Conservation (phyloP, 2,113 vertebrate genomes). For the Ceyx melanurus region DNA sequence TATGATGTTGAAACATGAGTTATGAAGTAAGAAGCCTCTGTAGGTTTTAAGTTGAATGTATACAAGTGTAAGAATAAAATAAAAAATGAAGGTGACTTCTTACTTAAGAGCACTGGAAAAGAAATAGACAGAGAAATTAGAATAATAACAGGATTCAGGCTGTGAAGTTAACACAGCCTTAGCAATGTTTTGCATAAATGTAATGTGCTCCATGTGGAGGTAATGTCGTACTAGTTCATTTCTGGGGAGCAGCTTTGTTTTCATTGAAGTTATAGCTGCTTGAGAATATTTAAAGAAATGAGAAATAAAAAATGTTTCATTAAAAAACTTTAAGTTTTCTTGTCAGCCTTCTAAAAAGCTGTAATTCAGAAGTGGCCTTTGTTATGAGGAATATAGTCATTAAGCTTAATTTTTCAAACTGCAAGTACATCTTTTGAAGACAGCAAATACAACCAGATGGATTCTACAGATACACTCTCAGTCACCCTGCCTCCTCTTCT, state of each 20-base stretch:
- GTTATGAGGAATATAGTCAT: neutral
- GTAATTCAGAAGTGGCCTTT: neutral
- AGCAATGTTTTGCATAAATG: neutral
- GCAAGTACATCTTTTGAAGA: neutral
- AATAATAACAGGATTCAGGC: neutral
- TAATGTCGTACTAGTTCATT: neutral
- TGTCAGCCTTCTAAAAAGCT: neutral
- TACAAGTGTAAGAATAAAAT: neutral
- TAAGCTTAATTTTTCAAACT: neutral
- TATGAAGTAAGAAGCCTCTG: conserved; percentile 10
- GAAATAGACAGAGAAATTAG: neutral
- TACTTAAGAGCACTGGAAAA: neutral
- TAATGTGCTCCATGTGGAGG: neutral
- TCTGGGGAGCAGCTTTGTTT: neutral
- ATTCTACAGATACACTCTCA: neutral
- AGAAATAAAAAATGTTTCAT: neutral
- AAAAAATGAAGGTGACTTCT: conserved; percentile 17
- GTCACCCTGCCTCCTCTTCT: neutral
- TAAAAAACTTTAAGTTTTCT: neutral
- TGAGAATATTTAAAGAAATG: neutral
- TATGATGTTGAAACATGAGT: conserved; percentile 1
- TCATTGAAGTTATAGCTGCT: neutral
- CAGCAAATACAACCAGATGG: neutral
- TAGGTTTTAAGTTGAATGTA: neutral
- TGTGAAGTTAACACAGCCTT: neutral